Conservation (phyloP, 2,888 invertebrate species). For the Caenorhabditis sp. region DNA sequence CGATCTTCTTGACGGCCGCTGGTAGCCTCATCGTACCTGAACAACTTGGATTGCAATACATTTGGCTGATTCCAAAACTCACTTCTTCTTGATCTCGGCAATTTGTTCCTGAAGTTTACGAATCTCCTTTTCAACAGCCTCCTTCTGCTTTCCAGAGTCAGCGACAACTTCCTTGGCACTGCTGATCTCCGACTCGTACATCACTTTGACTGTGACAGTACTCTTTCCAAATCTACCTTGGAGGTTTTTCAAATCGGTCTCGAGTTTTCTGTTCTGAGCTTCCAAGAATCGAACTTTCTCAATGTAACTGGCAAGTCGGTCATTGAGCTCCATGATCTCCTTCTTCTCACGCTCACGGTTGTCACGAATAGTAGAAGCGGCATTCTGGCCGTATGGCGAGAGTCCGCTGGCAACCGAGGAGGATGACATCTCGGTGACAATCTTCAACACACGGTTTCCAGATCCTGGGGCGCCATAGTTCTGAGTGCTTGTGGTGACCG, state of each 20-base stretch:
- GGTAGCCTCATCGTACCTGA: constrained; percentile 82
- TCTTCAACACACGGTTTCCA: constrained; percentile 79
- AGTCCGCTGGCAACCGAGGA: constrained; percentile 64
- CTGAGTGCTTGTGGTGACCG: constrained; percentile 64
- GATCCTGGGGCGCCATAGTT: constrained; percentile 67
- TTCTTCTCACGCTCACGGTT: constrained; percentile 85
- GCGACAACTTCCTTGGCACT: constrained; percentile 75
- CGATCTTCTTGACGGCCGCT: constrained; percentile 80
- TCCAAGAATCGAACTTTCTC: constrained; percentile 84
- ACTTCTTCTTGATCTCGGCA: constrained; percentile 74
- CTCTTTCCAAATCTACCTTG: constrained; percentile 82
- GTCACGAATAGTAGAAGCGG: constrained; percentile 84
- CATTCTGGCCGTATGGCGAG: constrained; percentile 77
- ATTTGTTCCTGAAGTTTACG: constrained; percentile 73
- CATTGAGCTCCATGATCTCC: constrained; percentile 85
- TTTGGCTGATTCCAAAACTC: constrained; percentile 33
- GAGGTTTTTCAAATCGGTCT: constrained; percentile 81
- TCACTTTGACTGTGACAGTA: constrained; percentile 75
- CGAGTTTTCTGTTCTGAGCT: constrained; percentile 83
- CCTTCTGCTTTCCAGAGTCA: constrained; percentile 68
- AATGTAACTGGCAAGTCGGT: constrained; percentile 85
- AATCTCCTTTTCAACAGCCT: constrained; percentile 71
- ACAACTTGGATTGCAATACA: constrained; percentile 1
- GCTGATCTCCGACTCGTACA: constrained; percentile 75
- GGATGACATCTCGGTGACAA: constrained; percentile 81